Base-by-base conservation (phyloP, 23 tunicate species). In the Oikopleura albicans region DNA sequence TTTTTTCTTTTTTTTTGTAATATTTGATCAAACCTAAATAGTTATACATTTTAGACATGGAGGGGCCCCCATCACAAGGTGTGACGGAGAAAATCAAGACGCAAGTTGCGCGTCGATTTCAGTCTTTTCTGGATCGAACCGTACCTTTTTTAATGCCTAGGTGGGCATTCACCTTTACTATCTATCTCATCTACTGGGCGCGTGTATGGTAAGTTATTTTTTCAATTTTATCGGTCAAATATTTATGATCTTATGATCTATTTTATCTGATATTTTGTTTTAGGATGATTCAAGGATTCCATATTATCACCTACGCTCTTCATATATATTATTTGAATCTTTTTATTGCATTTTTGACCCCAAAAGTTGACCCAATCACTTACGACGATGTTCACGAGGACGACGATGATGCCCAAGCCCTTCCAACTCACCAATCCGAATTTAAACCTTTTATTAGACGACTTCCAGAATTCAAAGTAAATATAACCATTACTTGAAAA, bases 321-420 rank as follows among this genome's bases (percentile, higher is more conserved):
- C 94, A 92, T 39, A 93, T 93, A 36, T 93, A 93, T 40, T 93
- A 89, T 83, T 87, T 93, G 41, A 93, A 93, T 84, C 86, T 93
- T 34, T 93, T 93, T 85, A 93, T 93, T 86, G 98, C 98, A 0
- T 93, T 93, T 86, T 86, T 93, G 8, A 87, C 98, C 4, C 98
- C 98, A 40, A 93, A 93, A 85, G 98, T 90, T 39, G 95, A 90
- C 75, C 98, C 98, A n/a, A 87, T 93, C 8, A 85, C 86, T 0
- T 93, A 90, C 76, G 87, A 57, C 28, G 98, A 93, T 90, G 59
- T 16, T 8, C 16, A 8, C 8, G 59, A 49, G 8, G 59, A 49
- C 16, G 59, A 49, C 59, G 98, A 93, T 75, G 88, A 94, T 12
- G 98, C 90, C 83, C 92, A 92, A 89, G 16, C 8, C 16, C 86